Base-by-base conservation (phyloP, 1,140 invertebrate species). In the Araneus ventricosus region DNA sequence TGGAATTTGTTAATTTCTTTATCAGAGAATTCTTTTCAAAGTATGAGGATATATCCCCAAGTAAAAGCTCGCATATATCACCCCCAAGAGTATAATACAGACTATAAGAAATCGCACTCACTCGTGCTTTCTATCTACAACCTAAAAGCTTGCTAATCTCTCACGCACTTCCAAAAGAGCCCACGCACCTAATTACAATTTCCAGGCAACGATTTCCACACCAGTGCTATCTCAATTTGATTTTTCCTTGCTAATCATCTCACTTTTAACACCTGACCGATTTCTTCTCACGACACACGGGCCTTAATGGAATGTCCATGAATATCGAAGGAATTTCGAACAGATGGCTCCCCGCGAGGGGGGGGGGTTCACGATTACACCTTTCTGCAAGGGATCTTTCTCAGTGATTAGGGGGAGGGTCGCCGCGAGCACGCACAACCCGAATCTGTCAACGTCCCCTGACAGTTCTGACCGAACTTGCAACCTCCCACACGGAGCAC, bases 391-490 rank as follows among this genome's bases (percentile, higher is more conserved):
- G 34, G 34, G 70, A 30, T 79, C 70, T 79, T 79, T 30, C 70
- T 79, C 34, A 30, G 39, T 27, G 80, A 39, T 80, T 39, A 34
- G 67, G 3, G 37, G 70, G 70, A 22, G n/a, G 39, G 80, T 4
- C 22, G 39, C 7, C 20, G 80, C 10, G 41, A 82, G 41, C 80
- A 82, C 80, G 80, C 80, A 82, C 80, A 82, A n/a, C 80, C 80
- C 2, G n/a, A 52, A 82, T 82, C 24, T 45, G 80, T 82, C 80
- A 82, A 41, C 80, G 37, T 82, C 80, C 24, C n/a, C 39, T 82
- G 80, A 82, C 80, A 82, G 37, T 30, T 82, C 17, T 82, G 37
- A 82, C 80, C 39, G 20, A 52, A n/a, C 41, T 45, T 45, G 41
- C 41, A 45, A 45, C 41, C 41, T 45, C 41, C 41, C 41, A 45